Percentiles rank a stretch among this genome's conserved stretches.
phyloP scores from a whole-genome alignment of 2,797 vertebrate species.

The Acanthiza pusilla region DNA sequence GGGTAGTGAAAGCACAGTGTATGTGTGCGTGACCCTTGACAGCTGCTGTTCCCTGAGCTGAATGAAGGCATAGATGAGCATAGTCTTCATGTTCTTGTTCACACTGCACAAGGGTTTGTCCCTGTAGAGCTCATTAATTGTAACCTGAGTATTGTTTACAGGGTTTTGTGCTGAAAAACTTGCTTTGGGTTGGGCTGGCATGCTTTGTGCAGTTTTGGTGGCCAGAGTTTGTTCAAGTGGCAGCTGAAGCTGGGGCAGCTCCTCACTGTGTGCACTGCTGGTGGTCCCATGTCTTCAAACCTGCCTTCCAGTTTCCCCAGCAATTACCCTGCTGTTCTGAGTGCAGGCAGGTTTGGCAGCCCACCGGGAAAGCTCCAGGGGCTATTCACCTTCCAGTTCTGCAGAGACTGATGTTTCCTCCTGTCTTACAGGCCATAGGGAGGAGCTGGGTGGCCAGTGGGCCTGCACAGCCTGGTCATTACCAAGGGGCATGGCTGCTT shows the following conservation, averaged over 20 bases:
- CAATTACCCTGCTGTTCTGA: background rate
- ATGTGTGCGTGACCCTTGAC: background rate
- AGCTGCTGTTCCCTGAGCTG: background rate
- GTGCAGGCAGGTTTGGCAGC: background rate
- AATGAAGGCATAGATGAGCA: background rate
- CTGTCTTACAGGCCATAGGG: background rate
- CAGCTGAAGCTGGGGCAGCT: background rate
- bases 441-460: background rate
- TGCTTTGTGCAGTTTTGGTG: background rate
- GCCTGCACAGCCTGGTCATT: background rate
- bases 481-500: background rate
- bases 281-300: background rate
- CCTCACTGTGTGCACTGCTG: background rate
- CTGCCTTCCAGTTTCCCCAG: background rate
- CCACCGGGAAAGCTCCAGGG: background rate
- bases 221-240: background rate
- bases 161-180: background rate
- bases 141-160: background rate
- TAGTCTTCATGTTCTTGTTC: background rate
- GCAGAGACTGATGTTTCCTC: background rate
- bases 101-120: fast-evolving
- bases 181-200: background rate
- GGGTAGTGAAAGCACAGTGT: background rate
- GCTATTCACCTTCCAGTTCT: background rate
- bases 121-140: background rate